Evolutionary conservation across 1,140 invertebrate genomes (phyloP).

Genomic region (Oryctes rhinoceros): DNA sequence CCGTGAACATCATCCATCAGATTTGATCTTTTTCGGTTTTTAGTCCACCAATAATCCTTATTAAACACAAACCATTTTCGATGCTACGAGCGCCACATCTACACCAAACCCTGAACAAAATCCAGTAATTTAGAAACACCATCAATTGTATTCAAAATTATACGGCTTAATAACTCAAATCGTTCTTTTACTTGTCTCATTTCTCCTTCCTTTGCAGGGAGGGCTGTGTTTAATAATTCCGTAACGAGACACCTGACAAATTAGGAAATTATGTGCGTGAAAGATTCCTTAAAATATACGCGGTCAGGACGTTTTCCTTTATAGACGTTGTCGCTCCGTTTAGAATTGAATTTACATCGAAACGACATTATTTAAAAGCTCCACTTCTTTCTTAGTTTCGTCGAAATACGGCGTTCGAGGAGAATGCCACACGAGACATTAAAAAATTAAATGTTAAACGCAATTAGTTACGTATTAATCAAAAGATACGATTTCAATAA

Average conservation of each 20-base stretch:
- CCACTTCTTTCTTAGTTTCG: neutral
- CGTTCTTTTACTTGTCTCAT: neutral
- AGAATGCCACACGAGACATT: neutral
- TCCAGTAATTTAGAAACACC: too few species aligned
- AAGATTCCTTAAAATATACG: neutral
- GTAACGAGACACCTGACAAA: neutral
- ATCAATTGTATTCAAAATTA: too few species aligned
- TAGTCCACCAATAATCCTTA: too few species aligned
- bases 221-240: neutral
- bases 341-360: neutral
- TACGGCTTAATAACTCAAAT: neutral
- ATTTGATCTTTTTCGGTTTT: too few species aligned
- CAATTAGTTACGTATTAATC: constrained; percentile 4
- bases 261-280: neutral
- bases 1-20: too few species aligned
- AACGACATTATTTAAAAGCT: neutral
- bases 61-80: too few species aligned
- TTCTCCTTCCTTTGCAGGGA: neutral
- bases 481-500: neutral
- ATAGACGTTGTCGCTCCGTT: neutral
- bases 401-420: neutral
- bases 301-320: neutral
- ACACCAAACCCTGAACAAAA: too few species aligned
- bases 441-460: neutral
- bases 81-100: too few species aligned